Evolutionary conservation across 2,888 invertebrate genomes (phyloP).

Genomic region (Branchipolynoe longqiensis): DNA sequence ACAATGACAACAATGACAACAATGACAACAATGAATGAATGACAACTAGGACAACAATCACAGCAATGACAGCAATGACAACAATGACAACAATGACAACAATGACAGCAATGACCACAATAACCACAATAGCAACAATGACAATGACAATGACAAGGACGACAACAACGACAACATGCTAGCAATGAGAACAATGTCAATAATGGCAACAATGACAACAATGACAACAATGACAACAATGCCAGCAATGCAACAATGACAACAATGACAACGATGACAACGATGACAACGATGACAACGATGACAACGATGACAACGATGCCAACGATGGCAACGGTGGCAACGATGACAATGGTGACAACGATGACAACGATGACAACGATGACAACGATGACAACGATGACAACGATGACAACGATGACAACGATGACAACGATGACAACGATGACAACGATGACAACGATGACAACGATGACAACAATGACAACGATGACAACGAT

Average conservation of each 20-base stretch:
- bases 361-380: neutral
- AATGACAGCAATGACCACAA: no score
- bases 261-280: neutral
- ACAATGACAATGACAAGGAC: neutral
- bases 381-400: constrained; percentile 12
- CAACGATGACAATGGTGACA: constrained; percentile 1
- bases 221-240: neutral
- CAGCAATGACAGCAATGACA: no score
- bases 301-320: constrained; percentile 18
- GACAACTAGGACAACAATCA: neutral
- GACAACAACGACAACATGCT: neutral
- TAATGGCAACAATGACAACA: neutral
- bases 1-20: constrained; percentile 3
- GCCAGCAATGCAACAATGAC: constrained; percentile 1
- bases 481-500: neutral
- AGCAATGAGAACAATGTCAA: neutral
- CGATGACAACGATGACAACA: constrained; percentile 12
- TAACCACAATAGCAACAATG: no score
- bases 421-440: constrained; percentile 8
- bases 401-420: constrained; percentile 7
- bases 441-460: constrained; percentile 19
- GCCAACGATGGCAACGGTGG: constrained; percentile 38
- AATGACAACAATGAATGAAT: neutral
- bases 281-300: constrained; percentile 12
- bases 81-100: no score